phyloP scores from a whole-genome alignment of 2,113 vertebrate genomes.

The Halichoeres trimaculatus region DNA sequence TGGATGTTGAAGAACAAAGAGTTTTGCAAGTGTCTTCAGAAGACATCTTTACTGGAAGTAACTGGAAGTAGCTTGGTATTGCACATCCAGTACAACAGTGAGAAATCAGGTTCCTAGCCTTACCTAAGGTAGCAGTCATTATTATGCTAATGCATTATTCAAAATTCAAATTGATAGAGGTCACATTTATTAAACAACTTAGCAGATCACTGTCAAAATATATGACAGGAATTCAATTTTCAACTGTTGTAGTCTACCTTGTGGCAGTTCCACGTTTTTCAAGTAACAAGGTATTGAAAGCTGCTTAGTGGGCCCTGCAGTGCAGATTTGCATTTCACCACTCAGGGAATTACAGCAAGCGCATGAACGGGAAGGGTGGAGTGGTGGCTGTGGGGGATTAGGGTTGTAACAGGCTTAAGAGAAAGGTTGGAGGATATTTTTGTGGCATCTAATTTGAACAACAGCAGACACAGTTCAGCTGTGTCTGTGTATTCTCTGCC shows the following conservation, averaged over 20 bases:
- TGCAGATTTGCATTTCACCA: conserved; percentile 82
- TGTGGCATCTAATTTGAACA: conserved; percentile 79
- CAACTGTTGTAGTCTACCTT: conserved; percentile 15
- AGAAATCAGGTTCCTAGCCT: conserved; percentile 7
- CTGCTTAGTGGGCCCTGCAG: conserved; percentile 78
- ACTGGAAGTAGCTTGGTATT: neutral
- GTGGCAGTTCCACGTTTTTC: conserved; percentile 62
- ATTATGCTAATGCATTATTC: conserved; percentile 18
- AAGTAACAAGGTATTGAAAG: conserved; percentile 73
- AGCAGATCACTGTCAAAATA: neutral
- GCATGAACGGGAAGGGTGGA: conserved; percentile 72
- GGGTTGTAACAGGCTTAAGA: conserved; percentile 82
- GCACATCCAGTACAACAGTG: neutral
- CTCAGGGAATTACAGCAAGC: conserved; percentile 76
- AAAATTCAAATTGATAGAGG: conserved; percentile 10
- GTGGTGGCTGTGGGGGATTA: conserved; percentile 79
- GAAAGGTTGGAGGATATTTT: conserved; percentile 82
- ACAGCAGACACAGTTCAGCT: conserved; percentile 73
- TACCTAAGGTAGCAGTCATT: conserved; percentile 8
- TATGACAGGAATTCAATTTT: neutral
- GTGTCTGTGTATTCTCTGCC: conserved; percentile 55
- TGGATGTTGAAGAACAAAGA: no score
- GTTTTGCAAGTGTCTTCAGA: neutral
- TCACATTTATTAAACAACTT: conserved; percentile 28
- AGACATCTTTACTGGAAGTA: neutral